Evolutionary conservation across 2,888 invertebrate species (phyloP), one percentile per base, ranked within the genome.

Genomic region (Rugalucina vietnamica): DNA sequence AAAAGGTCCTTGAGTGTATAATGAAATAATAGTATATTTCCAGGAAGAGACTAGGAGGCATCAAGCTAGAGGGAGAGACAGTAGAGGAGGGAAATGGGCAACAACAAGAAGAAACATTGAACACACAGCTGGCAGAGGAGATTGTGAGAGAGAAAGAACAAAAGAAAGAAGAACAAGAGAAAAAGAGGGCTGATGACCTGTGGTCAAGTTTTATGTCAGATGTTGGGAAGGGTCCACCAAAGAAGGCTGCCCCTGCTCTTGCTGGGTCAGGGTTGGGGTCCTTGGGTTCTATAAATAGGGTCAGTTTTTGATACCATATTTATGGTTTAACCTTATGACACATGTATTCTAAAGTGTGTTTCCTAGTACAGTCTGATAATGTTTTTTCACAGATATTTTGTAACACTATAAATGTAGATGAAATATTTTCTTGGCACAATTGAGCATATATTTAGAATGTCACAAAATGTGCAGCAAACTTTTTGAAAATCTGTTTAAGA

Each of bases 121-220:
- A 89, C 34, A 88, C 89, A 84, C 88, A 90, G 32, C 77, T 91
- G 14, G 87, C 79, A 54, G 87, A 90, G 77, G 89, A 92, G 72
- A 91, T 93, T 27, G 85, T 86, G 27, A 81, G 88, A 43, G 92
- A 93, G 79, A 88, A 91, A 43, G 86, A 89, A 34, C 85, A 75
- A 24, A 92, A 89, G 85, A 93, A 93, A 79, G 91, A 91, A 70
- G 92, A 92, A 57, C 89, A 91, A 54, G 93, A 93, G 76, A 94
- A 94, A 88, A 93, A 94, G 80, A 91, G 89, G 81, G 91, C 93
- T 4, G 93, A 95, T 85, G 91, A 92, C 73, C 85, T 95, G 34
- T 95, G 95, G 95, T 92, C 94, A 8, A 94, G 93, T 82, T 95
- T 95, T 87, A 85, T 94, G 88, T 88, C 94, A n/a, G 94, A 94